Base-by-base conservation (phyloP, 2,888 invertebrate genomes). In the Cantharis nigra region DNA sequence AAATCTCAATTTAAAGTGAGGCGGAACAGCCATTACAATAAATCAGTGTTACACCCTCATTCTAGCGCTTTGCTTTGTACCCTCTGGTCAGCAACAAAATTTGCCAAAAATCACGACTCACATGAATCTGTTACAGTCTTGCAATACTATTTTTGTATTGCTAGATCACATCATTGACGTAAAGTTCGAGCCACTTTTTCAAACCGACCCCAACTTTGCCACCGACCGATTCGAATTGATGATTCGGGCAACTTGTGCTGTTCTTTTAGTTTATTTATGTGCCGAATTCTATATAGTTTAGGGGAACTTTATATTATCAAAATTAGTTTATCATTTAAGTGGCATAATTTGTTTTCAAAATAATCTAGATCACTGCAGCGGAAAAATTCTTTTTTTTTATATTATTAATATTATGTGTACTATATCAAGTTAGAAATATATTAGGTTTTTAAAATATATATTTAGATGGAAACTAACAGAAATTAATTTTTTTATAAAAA, bases 1-100 rank as follows among this genome's bases (percentile, higher is more conserved):
- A 88, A 88, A 89, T 89, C 88, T 88, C 87, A 87, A 88, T 89
- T 87, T 87, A 86, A 87, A 87, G 84, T 86, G 88, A 87, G 85
- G 86, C 88, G 87, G 85, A 87, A 87, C 88, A 86, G 85, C 87
- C 84, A 85, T 87, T 87, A 86, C 86, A 85, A 88, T 89, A 89
- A 89, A 89, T 89, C 88, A 89, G 86, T 81, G 84, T 84, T 86
- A 86, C 85, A 85, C 86, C 87, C 86, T 84, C 85, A 71, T 72
- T 76, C 74, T 73, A 67, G 70, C 69, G 74, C 69, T 69, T 76
- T 74, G 74, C 72, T 78, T 79, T 78, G 80, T 78, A 80, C 80
- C 80, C 79, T 78, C 80, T 75, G 80, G 80, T 75, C 76, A 78
- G 65, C 74, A 62, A 26, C 69, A 62, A 72, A 71, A 74, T 75